phyloP scores from a whole-genome alignment of 2,113 vertebrate genomes.

The Tapirus terrestris region DNA sequence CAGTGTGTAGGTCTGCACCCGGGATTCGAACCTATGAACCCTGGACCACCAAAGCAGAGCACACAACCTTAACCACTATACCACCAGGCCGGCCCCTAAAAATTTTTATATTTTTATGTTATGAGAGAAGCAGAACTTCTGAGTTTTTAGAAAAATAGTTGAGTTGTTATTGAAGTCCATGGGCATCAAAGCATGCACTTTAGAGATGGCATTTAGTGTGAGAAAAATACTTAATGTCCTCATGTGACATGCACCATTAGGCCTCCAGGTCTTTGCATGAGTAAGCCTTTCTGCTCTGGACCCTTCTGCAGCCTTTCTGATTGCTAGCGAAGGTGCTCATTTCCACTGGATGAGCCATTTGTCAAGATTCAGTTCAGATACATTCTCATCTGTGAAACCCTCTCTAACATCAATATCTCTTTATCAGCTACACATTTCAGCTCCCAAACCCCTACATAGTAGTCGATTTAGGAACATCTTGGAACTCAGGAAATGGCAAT shows the following conservation, averaged over 20 bases:
- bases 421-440: neutral
- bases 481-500: neutral
- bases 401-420: neutral
- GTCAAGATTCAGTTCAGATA: neutral
- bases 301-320: neutral
- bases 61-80: too few relatives aligned
- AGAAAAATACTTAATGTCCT: neutral
- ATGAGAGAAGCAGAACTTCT: neutral
- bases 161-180: neutral
- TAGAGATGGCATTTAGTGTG: neutral
- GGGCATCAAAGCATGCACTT: neutral
- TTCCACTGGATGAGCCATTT: neutral
- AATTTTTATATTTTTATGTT: slow-evolving; percentile 8
- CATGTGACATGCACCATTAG: neutral
- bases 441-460: neutral
- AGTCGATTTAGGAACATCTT: neutral
- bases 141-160: neutral
- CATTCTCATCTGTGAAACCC: neutral
- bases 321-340: neutral
- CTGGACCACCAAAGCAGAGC: too few relatives aligned
- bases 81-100: neutral
- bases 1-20: too few relatives aligned
- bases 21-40: too few relatives aligned
- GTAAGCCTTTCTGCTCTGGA: neutral
- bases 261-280: neutral